phyloP scores from a whole-genome alignment of 2,797 vertebrate species.

The Siniperca obscura region DNA sequence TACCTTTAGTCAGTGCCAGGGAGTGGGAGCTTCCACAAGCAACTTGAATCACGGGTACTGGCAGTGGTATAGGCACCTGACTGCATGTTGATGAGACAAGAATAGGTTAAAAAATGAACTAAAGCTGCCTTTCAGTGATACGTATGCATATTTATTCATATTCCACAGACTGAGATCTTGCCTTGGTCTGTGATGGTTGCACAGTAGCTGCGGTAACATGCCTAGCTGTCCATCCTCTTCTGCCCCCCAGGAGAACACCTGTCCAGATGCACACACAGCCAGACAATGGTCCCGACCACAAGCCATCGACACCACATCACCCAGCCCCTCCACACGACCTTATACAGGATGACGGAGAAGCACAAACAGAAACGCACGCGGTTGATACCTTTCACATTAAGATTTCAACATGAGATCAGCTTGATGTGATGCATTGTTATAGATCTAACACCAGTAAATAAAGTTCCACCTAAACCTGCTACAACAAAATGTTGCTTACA shows the following conservation, averaged over 20 bases:
- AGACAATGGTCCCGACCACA: slow-evolving; percentile 87
- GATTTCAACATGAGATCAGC: neutral
- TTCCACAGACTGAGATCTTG: slow-evolving; percentile 48
- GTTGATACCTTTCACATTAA: neutral
- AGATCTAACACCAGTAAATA: neutral
- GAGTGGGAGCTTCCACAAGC: slow-evolving; percentile 94
- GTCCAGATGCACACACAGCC: slow-evolving; percentile 81
- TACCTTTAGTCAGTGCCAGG: slow-evolving; percentile 92
- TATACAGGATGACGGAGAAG: neutral
- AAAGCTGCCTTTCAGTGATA: neutral
- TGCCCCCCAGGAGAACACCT: slow-evolving; percentile 86
- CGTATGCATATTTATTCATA: neutral
- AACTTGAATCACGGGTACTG: slow-evolving; percentile 88
- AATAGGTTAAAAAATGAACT: neutral
- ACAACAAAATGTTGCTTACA: neutral
- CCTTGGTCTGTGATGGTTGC: slow-evolving; percentile 70
- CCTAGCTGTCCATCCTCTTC: slow-evolving; percentile 86
- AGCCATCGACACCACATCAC: slow-evolving; percentile 69
- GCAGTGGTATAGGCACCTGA: slow-evolving; percentile 62
- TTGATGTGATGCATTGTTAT: neutral
- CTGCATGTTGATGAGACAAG: slow-evolving; percentile 52
- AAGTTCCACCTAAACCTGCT: neutral
- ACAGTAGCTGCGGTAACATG: neutral
- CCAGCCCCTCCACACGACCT: slow-evolving; percentile 69
- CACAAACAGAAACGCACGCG: neutral